phyloP scores from a whole-genome alignment of 2,797 vertebrate genomes.

The Geotrypetes seraphini region DNA sequence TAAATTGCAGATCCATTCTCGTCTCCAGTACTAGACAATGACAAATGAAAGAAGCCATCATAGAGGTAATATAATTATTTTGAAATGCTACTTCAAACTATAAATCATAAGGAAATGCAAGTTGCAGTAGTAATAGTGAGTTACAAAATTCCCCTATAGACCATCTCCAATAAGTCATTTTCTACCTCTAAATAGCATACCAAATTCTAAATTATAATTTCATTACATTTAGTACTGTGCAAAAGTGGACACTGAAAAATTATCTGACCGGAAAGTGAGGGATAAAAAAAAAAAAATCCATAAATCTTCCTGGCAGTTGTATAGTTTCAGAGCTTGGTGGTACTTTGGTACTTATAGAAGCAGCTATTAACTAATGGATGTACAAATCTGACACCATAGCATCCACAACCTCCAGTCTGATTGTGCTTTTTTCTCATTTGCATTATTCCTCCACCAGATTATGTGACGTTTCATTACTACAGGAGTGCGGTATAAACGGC shows the following conservation, averaged over 20 bases:
- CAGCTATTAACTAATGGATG: constrained; percentile 10
- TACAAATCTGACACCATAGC: neutral
- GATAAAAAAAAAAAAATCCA: constrained; percentile 23
- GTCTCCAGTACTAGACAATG: constrained; percentile 32
- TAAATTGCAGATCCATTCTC: constrained; percentile 20
- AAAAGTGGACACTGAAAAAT: constrained; percentile 41
- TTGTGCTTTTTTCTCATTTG: no score
- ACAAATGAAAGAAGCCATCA: no score
- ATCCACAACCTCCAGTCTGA: neutral
- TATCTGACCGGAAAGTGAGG: constrained; percentile 28
- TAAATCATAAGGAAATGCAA: accelerated
- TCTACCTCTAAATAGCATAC: constrained; percentile 1
- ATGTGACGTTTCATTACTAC: no score
- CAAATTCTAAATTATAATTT: constrained; percentile 24
- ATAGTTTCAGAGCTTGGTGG: constrained; percentile 31
- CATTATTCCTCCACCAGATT: no score
- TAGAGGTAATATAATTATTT: no score
- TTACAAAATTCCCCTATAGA: neutral
- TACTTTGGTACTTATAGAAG: constrained; percentile 25
- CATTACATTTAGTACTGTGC: constrained; percentile 10
- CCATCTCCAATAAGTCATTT: constrained; percentile 1
- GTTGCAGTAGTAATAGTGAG: accelerated
- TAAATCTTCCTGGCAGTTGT: constrained; percentile 58
- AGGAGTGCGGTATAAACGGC: no score
- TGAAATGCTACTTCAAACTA: no score